Evolutionary conservation across 1,140 invertebrate genomes (phyloP).

Genomic region (Zaprionus taronus): DNA sequence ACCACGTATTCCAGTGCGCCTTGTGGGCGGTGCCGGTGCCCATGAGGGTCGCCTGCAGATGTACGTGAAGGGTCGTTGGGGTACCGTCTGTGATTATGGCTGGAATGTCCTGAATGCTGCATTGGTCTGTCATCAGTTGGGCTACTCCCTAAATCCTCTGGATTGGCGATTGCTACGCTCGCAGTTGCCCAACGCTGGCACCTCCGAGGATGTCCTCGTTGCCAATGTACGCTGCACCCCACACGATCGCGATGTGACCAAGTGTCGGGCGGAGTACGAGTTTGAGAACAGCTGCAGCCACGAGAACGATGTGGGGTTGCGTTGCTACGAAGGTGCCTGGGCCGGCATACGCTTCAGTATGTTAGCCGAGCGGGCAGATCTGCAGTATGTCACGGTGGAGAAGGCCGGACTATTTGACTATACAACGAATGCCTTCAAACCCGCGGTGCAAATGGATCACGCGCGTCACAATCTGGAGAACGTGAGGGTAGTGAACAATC

Average conservation of each 20-base stretch:
- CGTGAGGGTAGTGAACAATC: slow-evolving; percentile 91
- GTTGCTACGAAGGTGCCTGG: slow-evolving; percentile 96
- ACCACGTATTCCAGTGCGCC: slow-evolving; percentile 88
- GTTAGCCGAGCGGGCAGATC: slow-evolving; percentile 92
- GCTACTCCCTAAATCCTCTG: slow-evolving; percentile 95
- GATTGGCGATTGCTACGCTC: slow-evolving; percentile 94
- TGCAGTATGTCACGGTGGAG: slow-evolving; percentile 95
- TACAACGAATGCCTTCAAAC: slow-evolving; percentile 94
- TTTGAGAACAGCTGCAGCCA: slow-evolving; percentile 96
- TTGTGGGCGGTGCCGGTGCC: slow-evolving; percentile 90
- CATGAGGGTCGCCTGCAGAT: slow-evolving; percentile 93
- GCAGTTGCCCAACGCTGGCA: slow-evolving; percentile 92
- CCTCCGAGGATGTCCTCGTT: slow-evolving; percentile 90
- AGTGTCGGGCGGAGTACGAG: slow-evolving; percentile 92
- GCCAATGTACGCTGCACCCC: slow-evolving; percentile 96
- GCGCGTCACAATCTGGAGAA: slow-evolving; percentile 95
- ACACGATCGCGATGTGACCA: slow-evolving; percentile 95
- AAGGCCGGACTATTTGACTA: slow-evolving; percentile 97
- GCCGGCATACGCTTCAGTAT: slow-evolving; percentile 95
- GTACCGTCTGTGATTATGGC: slow-evolving; percentile 98
- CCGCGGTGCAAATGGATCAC: slow-evolving; percentile 98
- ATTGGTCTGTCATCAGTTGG: slow-evolving; percentile 97
- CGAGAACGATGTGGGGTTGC: slow-evolving; percentile 93
- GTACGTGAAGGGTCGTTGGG: slow-evolving; percentile 94
- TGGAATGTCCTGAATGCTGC: slow-evolving; percentile 97